phyloP scores from a whole-genome alignment of 2,888 invertebrate species.

The Erebia palarica region DNA sequence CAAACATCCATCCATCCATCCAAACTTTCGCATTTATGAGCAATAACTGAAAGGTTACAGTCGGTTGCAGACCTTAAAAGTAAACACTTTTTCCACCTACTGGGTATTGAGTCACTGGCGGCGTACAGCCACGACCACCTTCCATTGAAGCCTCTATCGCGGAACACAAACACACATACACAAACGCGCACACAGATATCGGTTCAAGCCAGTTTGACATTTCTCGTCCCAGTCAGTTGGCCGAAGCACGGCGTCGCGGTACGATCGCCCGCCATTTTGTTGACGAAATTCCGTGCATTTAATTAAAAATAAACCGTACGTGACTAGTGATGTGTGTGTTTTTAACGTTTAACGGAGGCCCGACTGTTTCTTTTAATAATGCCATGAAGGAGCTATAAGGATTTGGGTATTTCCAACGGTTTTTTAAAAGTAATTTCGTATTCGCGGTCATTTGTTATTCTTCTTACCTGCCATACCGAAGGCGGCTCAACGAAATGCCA shows the following conservation, averaged over 20 bases:
- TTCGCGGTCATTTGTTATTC: conserved; percentile 53
- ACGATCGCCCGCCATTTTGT: conserved; percentile 68
- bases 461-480: conserved; percentile 51
- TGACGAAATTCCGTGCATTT: conserved; percentile 61
- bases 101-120: conserved; percentile 56
- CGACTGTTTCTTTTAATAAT: conserved; percentile 26
- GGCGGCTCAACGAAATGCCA: conserved; percentile 49
- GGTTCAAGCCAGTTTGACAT: conserved; percentile 74
- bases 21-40: neutral
- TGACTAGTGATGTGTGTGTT: conserved; percentile 66
- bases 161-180: conserved; percentile 37
- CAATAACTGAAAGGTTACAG: neutral
- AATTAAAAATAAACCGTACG: conserved; percentile 71
- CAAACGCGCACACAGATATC: conserved; percentile 46
- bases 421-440: conserved; percentile 51
- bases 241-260: conserved; percentile 77
- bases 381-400: conserved; percentile 44
- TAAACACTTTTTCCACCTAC: conserved; percentile 57
- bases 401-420: conserved; percentile 62
- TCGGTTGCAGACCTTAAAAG: conserved; percentile 27
- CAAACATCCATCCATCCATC: too few relatives aligned
- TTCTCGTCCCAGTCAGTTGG: conserved; percentile 72
- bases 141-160: conserved; percentile 68
- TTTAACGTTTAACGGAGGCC: conserved; percentile 52
- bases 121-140: conserved; percentile 40